Evolutionary conservation across 1,140 invertebrate genomes (phyloP).

Genomic region (Gyrodactylus bullatarudis): DNA sequence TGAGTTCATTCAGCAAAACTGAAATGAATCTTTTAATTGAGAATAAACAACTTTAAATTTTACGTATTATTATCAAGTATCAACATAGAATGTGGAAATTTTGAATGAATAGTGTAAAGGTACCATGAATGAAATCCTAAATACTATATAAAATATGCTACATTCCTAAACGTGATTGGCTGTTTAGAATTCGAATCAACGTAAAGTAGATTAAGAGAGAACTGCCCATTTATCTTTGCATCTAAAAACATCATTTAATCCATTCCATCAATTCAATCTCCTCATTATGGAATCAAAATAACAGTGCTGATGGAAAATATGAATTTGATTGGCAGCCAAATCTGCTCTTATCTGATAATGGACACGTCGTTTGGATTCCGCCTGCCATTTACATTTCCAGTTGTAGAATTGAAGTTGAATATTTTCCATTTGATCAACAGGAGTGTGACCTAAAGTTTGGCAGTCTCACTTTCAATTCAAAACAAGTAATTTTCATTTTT

Average conservation of each 20-base stretch:
- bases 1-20: constrained; percentile 15
- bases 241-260: no score
- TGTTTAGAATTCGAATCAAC: no score
- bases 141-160: no score
- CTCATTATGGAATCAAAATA: no score
- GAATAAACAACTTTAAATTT: background rate
- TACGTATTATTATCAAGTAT: no score
- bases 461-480: constrained; percentile 46
- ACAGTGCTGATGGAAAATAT: constrained; percentile 20
- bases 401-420: constrained; percentile 90
- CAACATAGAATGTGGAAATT: no score
- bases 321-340: constrained; percentile 56
- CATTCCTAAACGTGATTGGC: no score
- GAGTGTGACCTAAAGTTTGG: constrained; percentile 95
- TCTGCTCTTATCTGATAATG: constrained; percentile 61
- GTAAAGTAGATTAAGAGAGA: no score
- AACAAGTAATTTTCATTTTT: background rate
- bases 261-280: no score
- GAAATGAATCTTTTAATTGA: background rate
- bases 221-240: no score
- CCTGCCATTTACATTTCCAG: constrained; percentile 95
- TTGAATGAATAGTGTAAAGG: no score
- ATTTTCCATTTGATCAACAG: constrained; percentile 79
- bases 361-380: constrained; percentile 75
- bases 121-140: no score